Conservation (phyloP, 2,797 vertebrate genomes). For the Lithobates pipiens region DNA sequence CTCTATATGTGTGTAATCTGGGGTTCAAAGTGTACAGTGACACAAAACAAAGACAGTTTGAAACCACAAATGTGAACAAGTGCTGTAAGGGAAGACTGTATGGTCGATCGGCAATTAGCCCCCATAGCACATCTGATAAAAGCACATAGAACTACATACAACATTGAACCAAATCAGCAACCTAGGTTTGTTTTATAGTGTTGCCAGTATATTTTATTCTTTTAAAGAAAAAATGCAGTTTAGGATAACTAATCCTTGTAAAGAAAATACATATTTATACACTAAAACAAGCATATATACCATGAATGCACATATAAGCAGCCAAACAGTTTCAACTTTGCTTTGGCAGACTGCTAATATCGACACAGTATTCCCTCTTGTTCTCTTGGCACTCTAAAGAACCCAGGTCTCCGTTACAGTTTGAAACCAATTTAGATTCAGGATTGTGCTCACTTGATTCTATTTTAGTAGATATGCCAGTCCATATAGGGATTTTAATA, state of each 20-base stretch:
- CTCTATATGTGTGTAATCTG: too few species aligned
- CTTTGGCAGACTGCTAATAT: conserved; percentile 52
- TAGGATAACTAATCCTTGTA: background rate
- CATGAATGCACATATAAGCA: background rate
- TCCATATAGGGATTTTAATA: conserved; percentile 88
- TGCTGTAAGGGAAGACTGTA: too few species aligned
- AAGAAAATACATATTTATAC: background rate
- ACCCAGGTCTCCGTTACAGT: background rate
- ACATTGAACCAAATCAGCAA: too few species aligned
- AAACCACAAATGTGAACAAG: too few species aligned
- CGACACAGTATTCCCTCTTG: conserved; percentile 16
- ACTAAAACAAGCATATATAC: background rate
- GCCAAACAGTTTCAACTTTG: conserved; percentile 75
- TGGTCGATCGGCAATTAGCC: too few species aligned
- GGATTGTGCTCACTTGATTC: background rate
- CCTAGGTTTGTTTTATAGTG: too few species aligned
- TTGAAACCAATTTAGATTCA: conserved; percentile 7
- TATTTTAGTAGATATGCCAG: conserved; percentile 72
- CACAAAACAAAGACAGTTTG: too few species aligned
- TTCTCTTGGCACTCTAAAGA: background rate
- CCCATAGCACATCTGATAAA: too few species aligned
- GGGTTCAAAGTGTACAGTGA: too few species aligned
- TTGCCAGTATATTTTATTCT: too few species aligned
- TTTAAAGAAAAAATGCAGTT: too few species aligned
- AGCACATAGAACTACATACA: too few species aligned